Evolutionary conservation across 1,140 invertebrate species (phyloP), one percentile per base, ranked within the genome.

Genomic region (Colletes gigas): DNA sequence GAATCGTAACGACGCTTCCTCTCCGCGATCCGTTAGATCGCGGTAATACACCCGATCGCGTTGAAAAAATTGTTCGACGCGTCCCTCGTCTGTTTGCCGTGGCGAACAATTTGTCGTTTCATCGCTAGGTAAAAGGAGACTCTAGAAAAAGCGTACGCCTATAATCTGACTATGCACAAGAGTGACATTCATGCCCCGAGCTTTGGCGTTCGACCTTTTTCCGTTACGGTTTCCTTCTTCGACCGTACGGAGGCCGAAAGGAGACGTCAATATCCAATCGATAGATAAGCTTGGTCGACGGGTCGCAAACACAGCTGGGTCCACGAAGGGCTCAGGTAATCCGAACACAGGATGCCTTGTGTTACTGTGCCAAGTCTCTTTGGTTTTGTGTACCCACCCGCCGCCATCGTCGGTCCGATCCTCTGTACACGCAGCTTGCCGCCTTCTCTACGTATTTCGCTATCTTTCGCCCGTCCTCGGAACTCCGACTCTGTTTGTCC

Each of bases 281-380:
- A 92, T 89, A 90, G 91, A 92, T 93, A 93, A 92, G 88, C 85
- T 77, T 70, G 88, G 85, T 82, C 86, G 88, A 86, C 86, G 82
- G 82, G 83, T 83, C 83, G 91, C 91, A 93, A 93, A 93, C 89
- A 92, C 91, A 93, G 92, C 92, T 92, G 91, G 87, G 78, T 66
- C 74, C 83, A 68, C 75, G 54, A 54, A 47, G 78, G 59, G 75
- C 85, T 88, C 88, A 89, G 89, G 89, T 90, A 91, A 89, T 79
- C 82, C 80, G 89, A 89, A 90, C 85, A 91, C 87, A 87, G 84
- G 70, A 82, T 57, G 73, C 87, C 86, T 88, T 91, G 87, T 91
- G 78, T 82, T 84, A 68, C 81, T 54, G 55, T 70, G 72, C 47
- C 67, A 60, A 78, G 85, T 82, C 84, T 88, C 82, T 73, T 76